A percentile compares a stretch with the other conserved stretches of the same genome.
Evolutionary conservation across 92 coral and sea anemone species (phyloP).

Genomic region (Metridium senile): DNA sequence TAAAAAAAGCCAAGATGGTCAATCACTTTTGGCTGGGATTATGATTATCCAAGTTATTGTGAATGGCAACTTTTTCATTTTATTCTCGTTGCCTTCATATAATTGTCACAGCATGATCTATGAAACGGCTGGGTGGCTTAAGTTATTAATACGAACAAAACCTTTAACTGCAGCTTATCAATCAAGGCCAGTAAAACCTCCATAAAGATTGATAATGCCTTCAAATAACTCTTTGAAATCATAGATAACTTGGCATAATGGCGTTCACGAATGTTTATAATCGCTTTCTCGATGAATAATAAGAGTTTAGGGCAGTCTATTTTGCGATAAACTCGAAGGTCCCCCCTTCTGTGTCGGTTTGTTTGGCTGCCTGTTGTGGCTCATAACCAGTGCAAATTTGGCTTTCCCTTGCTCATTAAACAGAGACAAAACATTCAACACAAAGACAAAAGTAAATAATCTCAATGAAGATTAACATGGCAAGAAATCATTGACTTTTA

Average conservation of each 20-base stretch:
- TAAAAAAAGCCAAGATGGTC: constrained; percentile 1
- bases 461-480: too few relatives aligned
- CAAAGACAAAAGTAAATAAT: constrained; percentile 14
- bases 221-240: not conserved
- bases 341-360: not conserved
- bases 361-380: constrained; percentile 19
- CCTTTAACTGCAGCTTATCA: not conserved
- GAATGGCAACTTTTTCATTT: constrained; percentile 9
- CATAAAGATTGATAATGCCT: not conserved
- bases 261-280: not conserved
- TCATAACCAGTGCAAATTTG: constrained; percentile 25
- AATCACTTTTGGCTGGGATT: not conserved
- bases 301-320: not conserved
- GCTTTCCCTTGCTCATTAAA: constrained; percentile 16
- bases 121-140: constrained; percentile 4
- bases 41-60: not conserved
- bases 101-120: constrained; percentile 27
- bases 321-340: not conserved
- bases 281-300: not conserved
- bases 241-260: not conserved
- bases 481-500: too few relatives aligned
- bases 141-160: not conserved
- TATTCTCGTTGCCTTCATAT: constrained; percentile 3
- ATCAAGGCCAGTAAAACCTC: not conserved
- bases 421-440: constrained; percentile 21